Conservation (phyloP, 2,797 vertebrate species). For the Bryconaethiops microstoma region DNA sequence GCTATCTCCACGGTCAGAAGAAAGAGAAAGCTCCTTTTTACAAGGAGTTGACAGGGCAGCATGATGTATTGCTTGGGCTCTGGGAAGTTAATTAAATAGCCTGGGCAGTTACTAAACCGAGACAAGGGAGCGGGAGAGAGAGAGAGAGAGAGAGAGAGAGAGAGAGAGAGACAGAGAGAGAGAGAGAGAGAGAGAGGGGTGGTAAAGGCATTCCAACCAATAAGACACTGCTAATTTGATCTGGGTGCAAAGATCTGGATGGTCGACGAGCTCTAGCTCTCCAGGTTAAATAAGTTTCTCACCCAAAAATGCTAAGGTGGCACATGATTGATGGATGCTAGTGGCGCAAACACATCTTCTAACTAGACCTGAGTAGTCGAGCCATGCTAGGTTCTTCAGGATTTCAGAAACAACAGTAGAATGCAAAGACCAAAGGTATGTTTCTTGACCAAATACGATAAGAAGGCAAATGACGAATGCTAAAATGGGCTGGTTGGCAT, state of each 20-base stretch:
- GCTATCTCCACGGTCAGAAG: not conserved
- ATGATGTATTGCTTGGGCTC: slow-evolving; percentile 61
- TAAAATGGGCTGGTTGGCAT: too few species aligned
- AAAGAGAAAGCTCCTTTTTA: slow-evolving; percentile 34
- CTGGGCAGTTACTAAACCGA: slow-evolving; percentile 55
- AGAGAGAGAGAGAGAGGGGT: not conserved
- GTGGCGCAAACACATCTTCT: slow-evolving; percentile 61
- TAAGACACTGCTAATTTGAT: slow-evolving; percentile 43
- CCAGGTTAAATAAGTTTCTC: not conserved
- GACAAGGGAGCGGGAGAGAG: slow-evolving; percentile 3
- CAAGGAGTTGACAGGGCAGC: slow-evolving; percentile 58
- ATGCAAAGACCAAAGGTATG: too few species aligned
- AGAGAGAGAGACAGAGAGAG: slow-evolving; percentile 40
- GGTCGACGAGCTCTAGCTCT: not conserved
- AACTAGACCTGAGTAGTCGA: too few species aligned
- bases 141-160: not conserved
- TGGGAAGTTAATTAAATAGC: slow-evolving; percentile 65
- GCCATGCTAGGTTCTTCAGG: too few species aligned
- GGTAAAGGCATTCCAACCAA: slow-evolving; percentile 40
- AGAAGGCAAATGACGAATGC: too few species aligned
- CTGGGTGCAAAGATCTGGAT: slow-evolving; percentile 14
- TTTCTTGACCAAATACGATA: too few species aligned
- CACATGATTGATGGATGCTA: not conserved
- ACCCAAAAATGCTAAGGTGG: not conserved
- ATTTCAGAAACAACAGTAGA: too few species aligned